Conservation (phyloP, 1,140 invertebrate genomes). For the Leptestheria dahalacensis region DNA sequence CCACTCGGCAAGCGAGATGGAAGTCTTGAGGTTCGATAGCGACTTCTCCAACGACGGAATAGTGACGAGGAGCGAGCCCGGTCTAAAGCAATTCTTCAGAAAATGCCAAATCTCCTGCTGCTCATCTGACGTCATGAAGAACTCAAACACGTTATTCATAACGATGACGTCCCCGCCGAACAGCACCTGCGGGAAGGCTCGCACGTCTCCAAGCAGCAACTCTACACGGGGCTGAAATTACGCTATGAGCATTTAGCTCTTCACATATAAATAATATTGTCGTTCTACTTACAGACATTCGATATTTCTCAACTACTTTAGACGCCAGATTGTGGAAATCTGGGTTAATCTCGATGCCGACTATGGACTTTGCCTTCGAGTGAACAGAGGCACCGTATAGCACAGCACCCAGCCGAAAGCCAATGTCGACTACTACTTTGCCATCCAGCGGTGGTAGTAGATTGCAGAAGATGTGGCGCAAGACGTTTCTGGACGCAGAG, state of each 20-base stretch:
- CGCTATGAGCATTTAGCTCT: background rate
- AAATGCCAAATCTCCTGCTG: constrained; percentile 44
- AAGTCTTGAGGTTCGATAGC: constrained; percentile 34
- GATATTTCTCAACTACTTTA: constrained; percentile 39
- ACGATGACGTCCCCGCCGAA: constrained; percentile 40
- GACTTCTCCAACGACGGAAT: constrained; percentile 38
- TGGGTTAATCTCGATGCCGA: constrained; percentile 46
- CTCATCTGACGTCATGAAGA: constrained; percentile 38
- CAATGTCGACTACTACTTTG: constrained; percentile 48
- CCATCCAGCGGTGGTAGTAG: constrained; percentile 40
- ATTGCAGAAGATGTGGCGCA: constrained; percentile 45
- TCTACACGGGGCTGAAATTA: constrained; percentile 36
- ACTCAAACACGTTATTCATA: constrained; percentile 47
- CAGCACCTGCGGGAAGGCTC: constrained; percentile 36
- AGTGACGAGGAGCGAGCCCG: constrained; percentile 38
- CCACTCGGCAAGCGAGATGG: constrained; percentile 35
- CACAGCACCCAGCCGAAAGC: constrained; percentile 50
- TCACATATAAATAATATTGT: constrained; percentile 18
- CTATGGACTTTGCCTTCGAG: constrained; percentile 10
- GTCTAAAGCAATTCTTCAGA: constrained; percentile 37
- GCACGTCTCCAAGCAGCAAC: constrained; percentile 40
- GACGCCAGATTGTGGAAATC: constrained; percentile 46
- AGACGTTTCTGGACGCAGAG: constrained; percentile 42
- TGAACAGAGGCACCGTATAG: constrained; percentile 43
- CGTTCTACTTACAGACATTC: constrained; percentile 24